A percentile compares a stretch with the other conserved stretches of the same genome.
Evolutionary conservation across 1,140 invertebrate species (phyloP).

Genomic region (Lerema accius): DNA sequence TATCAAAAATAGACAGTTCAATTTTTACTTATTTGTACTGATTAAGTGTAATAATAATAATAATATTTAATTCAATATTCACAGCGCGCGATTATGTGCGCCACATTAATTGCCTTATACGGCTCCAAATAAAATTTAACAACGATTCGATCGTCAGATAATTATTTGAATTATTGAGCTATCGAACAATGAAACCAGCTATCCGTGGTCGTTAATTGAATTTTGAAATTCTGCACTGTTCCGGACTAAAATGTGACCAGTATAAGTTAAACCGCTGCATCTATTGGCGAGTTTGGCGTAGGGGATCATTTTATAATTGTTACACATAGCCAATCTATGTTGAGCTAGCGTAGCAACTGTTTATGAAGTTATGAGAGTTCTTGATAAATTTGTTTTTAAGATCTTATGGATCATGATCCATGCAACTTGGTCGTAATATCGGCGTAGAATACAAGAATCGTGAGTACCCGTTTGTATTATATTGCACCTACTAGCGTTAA

Average conservation of each 20-base stretch:
- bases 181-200: constrained; percentile 2
- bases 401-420: not conserved
- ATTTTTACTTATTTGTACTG: too few relatives aligned
- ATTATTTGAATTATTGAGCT: constrained; percentile 13
- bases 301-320: not conserved
- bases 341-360: not conserved
- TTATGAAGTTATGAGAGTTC: not conserved
- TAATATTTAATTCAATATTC: not conserved
- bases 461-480: too few relatives aligned
- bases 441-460: too few relatives aligned
- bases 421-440: too few relatives aligned
- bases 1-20: too few relatives aligned
- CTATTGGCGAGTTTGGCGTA: not conserved
- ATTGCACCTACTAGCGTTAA: too few relatives aligned
- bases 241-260: not conserved
- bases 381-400: not conserved
- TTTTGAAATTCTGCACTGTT: constrained; percentile 15
- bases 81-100: not conserved
- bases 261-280: not conserved
- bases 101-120: not conserved
- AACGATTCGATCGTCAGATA: constrained; percentile 3
- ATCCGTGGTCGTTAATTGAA: constrained; percentile 6
- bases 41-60: too few relatives aligned
- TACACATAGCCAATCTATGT: not conserved
- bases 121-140: constrained; percentile 13